phyloP scores from a whole-genome alignment of 92 coral and sea anemone genomes.

The Heteractis magnifica region DNA sequence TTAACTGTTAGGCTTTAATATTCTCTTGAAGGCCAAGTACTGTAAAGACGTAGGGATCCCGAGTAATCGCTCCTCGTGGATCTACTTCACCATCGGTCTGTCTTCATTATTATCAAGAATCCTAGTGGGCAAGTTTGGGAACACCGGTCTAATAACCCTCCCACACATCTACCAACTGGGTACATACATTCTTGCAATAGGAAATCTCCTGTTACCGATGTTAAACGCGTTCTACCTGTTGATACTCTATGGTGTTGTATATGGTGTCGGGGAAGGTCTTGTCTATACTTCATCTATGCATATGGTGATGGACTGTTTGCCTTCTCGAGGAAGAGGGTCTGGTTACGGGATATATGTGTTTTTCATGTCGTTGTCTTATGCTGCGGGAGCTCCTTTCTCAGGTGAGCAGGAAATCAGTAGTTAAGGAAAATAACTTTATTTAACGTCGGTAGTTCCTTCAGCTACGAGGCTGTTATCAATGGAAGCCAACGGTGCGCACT shows the following conservation, averaged over 20 bases:
- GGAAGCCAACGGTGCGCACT: no score
- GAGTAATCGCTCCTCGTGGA: slow-evolving; percentile 22
- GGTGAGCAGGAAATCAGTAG: background rate
- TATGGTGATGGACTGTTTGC: slow-evolving; percentile 7
- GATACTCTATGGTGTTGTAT: background rate
- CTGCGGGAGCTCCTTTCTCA: slow-evolving; percentile 7
- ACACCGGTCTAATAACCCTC: slow-evolving; percentile 1
- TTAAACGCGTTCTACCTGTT: slow-evolving; percentile 16
- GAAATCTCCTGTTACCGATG: slow-evolving; percentile 9
- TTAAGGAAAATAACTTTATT: background rate
- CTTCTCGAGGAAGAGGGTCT: slow-evolving; percentile 5
- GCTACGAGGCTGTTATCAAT: no score
- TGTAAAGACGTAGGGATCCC: slow-evolving; percentile 29
- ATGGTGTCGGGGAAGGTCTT: slow-evolving; percentile 27
- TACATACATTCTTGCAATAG: slow-evolving; percentile 15
- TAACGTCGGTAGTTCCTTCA: no score
- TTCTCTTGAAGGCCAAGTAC: slow-evolving; percentile 26
- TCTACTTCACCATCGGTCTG: slow-evolving; percentile 31
- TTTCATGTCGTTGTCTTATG: slow-evolving; percentile 3
- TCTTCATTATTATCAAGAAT: slow-evolving; percentile 20
- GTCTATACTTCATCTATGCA: slow-evolving; percentile 12
- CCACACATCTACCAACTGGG: slow-evolving; percentile 30
- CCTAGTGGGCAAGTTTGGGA: slow-evolving; percentile 12
- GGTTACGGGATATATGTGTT: slow-evolving; percentile 27
- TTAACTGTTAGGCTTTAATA: background rate